These are phyloP conservation scores for Labia minor DNA, from an alignment of 2,888 invertebrate species.

Conservation along the genomic window DNA sequence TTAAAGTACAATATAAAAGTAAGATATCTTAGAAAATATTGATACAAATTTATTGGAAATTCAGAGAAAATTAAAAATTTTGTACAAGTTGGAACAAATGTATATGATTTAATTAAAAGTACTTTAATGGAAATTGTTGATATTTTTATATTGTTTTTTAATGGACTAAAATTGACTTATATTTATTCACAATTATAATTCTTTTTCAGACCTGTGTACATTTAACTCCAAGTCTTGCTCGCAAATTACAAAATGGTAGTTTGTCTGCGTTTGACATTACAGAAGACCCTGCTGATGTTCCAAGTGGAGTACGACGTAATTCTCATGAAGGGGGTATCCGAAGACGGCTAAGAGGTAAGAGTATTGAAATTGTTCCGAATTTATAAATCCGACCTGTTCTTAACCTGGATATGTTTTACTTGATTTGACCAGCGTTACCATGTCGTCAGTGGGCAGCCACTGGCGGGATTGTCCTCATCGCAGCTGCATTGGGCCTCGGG, in stretches of 20 bases:
- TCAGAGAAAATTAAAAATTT: too few relatives aligned
- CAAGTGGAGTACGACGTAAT: neutral
- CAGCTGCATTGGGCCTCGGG: slow-evolving; percentile 33
- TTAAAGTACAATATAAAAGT: too few relatives aligned
- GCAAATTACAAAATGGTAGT: neutral
- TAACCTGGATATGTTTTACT: too few relatives aligned
- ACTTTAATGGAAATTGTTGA: too few relatives aligned
- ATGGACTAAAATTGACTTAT: too few relatives aligned
- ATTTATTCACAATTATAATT: too few relatives aligned
- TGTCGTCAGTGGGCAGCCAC: slow-evolving; percentile 23
- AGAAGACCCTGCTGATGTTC: neutral
- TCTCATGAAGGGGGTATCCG: neutral
- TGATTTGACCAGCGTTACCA: neutral
- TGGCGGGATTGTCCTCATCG: slow-evolving; percentile 24
- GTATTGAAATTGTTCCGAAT: neutral
- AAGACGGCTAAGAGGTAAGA: neutral
- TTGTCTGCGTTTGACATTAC: neutral
- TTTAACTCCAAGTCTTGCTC: neutral
- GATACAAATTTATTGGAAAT: too few relatives aligned
- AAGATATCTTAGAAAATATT: too few relatives aligned
- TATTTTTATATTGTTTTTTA: too few relatives aligned
- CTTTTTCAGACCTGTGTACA: neutral
- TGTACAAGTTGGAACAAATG: too few relatives aligned
- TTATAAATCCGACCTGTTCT: too few relatives aligned
- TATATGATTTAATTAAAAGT: too few relatives aligned